Percentiles rank a stretch among this genome's conserved stretches.
Conservation (phyloP, 2,797 vertebrate species). For the Pangasius larnaudii region DNA sequence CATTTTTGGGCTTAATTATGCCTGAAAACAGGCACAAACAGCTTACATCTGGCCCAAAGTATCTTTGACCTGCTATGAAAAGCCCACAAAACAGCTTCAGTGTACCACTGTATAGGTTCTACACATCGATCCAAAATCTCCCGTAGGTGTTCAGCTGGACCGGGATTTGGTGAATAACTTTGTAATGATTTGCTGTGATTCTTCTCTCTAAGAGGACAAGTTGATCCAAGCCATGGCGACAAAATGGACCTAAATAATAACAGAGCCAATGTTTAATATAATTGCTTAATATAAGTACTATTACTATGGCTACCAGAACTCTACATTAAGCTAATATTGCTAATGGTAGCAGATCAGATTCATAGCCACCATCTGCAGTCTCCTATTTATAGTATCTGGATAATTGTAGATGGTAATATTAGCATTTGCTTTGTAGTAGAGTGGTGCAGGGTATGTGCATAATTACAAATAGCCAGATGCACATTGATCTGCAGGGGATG, state of each 20-base stretch:
- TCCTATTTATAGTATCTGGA: conserved; percentile 41
- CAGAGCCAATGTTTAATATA: background rate
- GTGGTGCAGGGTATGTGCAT: conserved; percentile 25
- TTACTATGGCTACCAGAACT: background rate
- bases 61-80: background rate
- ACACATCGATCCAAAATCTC: background rate
- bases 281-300: background rate
- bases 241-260: background rate
- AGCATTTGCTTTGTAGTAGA: conserved; percentile 46
- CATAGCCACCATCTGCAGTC: conserved; percentile 2
- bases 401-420: conserved; percentile 41
- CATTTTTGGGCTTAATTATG: background rate
- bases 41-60: background rate
- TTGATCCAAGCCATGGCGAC: background rate
- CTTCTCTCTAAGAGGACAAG: background rate
- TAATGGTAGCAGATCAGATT: conserved; percentile 22
- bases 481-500: background rate
- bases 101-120: background rate
- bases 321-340: conserved; percentile 8
- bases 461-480: conserved; percentile 18
- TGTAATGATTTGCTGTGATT: background rate
- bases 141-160: background rate
- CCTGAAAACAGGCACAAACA: background rate
- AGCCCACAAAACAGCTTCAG: background rate
- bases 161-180: background rate